Conservation (phyloP, 1,140 invertebrate genomes). For the Mylabris phalerata region DNA sequence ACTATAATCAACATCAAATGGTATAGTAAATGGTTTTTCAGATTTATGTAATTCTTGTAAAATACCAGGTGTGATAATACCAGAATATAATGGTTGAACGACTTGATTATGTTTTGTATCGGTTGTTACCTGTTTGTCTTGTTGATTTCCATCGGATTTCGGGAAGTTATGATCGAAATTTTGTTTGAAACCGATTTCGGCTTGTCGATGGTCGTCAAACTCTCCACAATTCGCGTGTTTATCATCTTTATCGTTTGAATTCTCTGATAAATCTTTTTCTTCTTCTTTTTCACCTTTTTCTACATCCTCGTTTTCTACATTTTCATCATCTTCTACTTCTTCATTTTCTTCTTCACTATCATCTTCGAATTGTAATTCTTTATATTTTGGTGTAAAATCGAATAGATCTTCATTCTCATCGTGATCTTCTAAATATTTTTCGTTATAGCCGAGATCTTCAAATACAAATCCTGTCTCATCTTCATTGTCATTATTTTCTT, state of each 20-base stretch:
- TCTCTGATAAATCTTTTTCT: too few relatives aligned
- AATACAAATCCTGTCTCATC: constrained; percentile 1
- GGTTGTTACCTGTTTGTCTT: too few relatives aligned
- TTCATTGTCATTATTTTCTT: neutral
- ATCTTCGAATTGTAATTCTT: neutral
- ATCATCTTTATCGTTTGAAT: too few relatives aligned
- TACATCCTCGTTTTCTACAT: constrained; percentile 10
- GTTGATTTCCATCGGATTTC: neutral
- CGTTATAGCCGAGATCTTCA: too few relatives aligned
- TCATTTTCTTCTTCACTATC: constrained; percentile 8
- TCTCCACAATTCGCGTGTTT: neutral
- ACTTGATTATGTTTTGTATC: constrained; percentile 13
- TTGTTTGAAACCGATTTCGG: neutral
- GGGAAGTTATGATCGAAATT: constrained; percentile 8
- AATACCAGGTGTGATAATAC: constrained; percentile 11
- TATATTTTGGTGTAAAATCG: neutral
- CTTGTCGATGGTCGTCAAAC: constrained; percentile 1
- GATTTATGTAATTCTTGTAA: constrained; percentile 17
- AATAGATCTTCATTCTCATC: too few relatives aligned
- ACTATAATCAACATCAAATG: constrained; percentile 25
- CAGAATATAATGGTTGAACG: constrained; percentile 19
- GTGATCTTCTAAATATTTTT: too few relatives aligned
- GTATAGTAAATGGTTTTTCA: constrained; percentile 17
- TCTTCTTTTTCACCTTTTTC: constrained; percentile 1
- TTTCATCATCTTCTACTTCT: constrained; percentile 1